Conservation (phyloP, 2,888 invertebrate genomes). For the Drosophila borealis region DNA sequence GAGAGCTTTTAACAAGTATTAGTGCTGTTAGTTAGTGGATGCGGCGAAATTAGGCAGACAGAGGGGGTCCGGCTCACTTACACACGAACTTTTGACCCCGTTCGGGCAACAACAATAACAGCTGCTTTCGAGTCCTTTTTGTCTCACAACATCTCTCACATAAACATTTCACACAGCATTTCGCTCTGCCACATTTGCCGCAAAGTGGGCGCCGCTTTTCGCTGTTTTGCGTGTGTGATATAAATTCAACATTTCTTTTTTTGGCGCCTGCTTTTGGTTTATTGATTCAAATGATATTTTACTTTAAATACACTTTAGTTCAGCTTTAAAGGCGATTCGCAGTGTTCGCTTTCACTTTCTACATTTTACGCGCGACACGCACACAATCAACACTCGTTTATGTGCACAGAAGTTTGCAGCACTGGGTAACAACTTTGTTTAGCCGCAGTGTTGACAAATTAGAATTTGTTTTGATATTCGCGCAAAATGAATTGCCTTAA, state of each 20-base stretch:
- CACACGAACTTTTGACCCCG: constrained; percentile 84
- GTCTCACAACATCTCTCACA: constrained; percentile 41
- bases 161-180: constrained; percentile 34
- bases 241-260: constrained; percentile 21
- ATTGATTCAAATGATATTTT: constrained; percentile 46
- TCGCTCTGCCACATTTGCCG: constrained; percentile 9
- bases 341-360: constrained; percentile 40
- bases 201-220: constrained; percentile 23
- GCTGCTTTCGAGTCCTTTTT: constrained; percentile 46
- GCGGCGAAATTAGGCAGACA: constrained; percentile 61
- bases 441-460: constrained; percentile 1
- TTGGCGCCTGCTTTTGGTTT: constrained; percentile 22
- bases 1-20: constrained; percentile 63
- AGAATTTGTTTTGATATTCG: constrained; percentile 2
- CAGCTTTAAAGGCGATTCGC: constrained; percentile 16
- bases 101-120: constrained; percentile 72
- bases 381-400: constrained; percentile 8
- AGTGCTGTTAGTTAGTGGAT: constrained; percentile 58
- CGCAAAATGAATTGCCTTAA: constrained; percentile 22
- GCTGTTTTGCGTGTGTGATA: constrained; percentile 13
- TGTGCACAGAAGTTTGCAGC: not conserved
- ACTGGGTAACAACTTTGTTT: not conserved
- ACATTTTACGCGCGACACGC: constrained; percentile 42
- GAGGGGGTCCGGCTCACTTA: constrained; percentile 24
- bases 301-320: constrained; percentile 18